These are phyloP conservation scores for Drosophila greeni DNA, from an alignment of 2,888 invertebrate species.

Conservation along the genomic window DNA sequence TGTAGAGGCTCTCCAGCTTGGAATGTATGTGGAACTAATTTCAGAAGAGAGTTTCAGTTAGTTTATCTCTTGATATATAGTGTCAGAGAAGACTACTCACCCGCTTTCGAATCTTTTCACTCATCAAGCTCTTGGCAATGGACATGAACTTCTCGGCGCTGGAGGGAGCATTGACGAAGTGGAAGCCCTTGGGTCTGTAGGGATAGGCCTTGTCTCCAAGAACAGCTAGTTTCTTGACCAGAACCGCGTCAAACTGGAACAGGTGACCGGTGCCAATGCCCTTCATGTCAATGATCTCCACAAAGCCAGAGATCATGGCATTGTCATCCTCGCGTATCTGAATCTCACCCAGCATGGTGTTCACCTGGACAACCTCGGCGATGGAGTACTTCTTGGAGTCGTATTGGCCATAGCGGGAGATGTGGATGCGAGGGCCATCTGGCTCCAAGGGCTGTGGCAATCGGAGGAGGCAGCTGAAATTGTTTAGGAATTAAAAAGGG, in stretches of 20 bases:
- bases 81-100: conserved; percentile 77
- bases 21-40: conserved; percentile 79
- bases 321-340: conserved; percentile 83
- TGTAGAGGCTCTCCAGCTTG: conserved; percentile 82
- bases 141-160: conserved; percentile 82
- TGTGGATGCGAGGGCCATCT: conserved; percentile 80
- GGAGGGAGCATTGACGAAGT: conserved; percentile 82
- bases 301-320: conserved; percentile 81
- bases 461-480: conserved; percentile 69
- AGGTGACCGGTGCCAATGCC: conserved; percentile 81
- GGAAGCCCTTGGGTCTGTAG: conserved; percentile 81
- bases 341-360: conserved; percentile 83
- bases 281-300: conserved; percentile 82
- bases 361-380: conserved; percentile 80
- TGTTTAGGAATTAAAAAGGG: fast-evolving
- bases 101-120: conserved; percentile 82
- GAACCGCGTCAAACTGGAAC: conserved; percentile 82
- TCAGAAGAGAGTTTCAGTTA: background rate
- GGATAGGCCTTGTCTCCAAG: conserved; percentile 83
- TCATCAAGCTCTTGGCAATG: conserved; percentile 82
- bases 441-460: conserved; percentile 76
- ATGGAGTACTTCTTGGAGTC: conserved; percentile 80
- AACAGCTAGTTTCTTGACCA: conserved; percentile 82
- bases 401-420: conserved; percentile 81
- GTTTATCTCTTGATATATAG: conserved; percentile 55